Conservation (phyloP, 2,888 invertebrate genomes). For the Troilus luridus region DNA sequence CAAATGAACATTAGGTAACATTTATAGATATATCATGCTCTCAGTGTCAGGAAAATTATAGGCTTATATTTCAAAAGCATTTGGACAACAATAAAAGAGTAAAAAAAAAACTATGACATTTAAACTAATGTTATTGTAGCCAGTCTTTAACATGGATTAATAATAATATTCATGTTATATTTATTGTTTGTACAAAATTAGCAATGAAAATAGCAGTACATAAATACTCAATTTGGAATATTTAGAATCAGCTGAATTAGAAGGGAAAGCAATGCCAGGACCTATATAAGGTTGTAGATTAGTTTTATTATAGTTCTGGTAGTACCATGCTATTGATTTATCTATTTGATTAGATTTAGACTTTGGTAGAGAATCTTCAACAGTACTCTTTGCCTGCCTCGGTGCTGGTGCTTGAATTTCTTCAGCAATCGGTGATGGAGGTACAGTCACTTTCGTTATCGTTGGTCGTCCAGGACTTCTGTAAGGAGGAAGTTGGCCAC, state of each 20-base stretch:
- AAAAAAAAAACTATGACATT: neutral
- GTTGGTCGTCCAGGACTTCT: slow-evolving; percentile 71
- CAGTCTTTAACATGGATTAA: neutral
- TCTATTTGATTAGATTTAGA: slow-evolving; percentile 48
- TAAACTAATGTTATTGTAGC: neutral
- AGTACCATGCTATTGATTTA: slow-evolving; percentile 78
- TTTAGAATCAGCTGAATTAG: neutral
- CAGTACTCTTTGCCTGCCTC: slow-evolving; percentile 63
- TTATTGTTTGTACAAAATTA: neutral
- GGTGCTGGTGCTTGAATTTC: slow-evolving; percentile 66
- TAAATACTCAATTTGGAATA: slow-evolving; percentile 3
- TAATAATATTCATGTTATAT: neutral
- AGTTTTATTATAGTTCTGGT: slow-evolving; percentile 84
- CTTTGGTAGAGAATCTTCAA: slow-evolving; percentile 58
- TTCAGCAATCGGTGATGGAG: slow-evolving; percentile 66
- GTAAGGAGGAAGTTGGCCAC: slow-evolving; percentile 71
- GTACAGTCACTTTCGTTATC: slow-evolving; percentile 74
- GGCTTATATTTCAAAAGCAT: neutral
- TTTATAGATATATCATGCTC: neutral
- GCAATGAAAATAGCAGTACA: neutral
- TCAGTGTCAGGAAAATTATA: neutral
- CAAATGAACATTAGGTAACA: neutral
- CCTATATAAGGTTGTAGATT: slow-evolving; percentile 72
- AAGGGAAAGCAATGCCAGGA: neutral
- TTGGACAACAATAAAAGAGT: neutral